Conservation (phyloP, 2,113 vertebrate genomes). For the Chlorocebus sabaeus region DNA sequence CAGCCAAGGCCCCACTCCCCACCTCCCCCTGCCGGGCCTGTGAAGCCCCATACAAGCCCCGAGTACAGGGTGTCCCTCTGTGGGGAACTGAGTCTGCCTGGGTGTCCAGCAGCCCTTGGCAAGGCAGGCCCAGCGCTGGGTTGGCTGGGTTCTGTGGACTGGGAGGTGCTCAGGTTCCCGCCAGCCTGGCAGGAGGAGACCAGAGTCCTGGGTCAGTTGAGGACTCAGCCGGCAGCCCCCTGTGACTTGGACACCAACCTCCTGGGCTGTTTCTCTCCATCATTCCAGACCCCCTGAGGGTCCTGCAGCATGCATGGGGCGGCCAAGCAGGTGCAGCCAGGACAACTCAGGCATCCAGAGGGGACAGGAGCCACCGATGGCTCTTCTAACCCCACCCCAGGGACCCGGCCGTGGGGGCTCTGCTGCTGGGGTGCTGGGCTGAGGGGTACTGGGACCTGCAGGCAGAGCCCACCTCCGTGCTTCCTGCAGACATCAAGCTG, state of each 20-base stretch:
- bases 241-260: accelerated
- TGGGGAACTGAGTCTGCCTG: background rate
- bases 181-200: background rate
- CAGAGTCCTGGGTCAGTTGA: background rate
- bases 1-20: accelerated
- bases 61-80: accelerated
- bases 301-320: accelerated
- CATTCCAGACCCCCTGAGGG: accelerated
- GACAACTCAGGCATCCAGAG: accelerated
- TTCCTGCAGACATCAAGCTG: constrained; percentile 71
- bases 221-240: accelerated
- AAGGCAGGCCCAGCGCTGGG: too few species aligned
- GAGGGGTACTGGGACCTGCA: accelerated
- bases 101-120: accelerated
- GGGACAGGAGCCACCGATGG: background rate
- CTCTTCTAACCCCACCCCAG: accelerated
- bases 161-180: background rate
- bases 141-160: accelerated
- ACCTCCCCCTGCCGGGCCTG: background rate
- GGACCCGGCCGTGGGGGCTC: too few species aligned
- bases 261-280: background rate
- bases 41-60: background rate
- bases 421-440: background rate
- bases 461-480: accelerated
- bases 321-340: accelerated